These are phyloP conservation scores for Formica exsecta DNA, from an alignment of 1,140 invertebrate species.

Conservation along the genomic window DNA sequence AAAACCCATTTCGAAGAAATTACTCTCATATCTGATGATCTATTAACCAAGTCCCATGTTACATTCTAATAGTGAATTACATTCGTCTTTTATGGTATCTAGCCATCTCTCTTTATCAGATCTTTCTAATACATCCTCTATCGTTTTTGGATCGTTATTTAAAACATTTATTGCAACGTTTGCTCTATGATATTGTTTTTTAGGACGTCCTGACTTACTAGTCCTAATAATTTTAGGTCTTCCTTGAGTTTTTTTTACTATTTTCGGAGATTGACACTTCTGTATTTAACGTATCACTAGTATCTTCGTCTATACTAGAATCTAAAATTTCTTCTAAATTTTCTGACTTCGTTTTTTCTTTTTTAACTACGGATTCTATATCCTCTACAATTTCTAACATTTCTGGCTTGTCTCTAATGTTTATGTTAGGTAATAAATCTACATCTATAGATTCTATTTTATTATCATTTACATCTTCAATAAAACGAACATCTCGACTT, in stretches of 20 bases:
- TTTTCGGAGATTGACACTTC: not conserved
- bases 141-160: slow-evolving; percentile 35
- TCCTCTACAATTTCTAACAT: not conserved
- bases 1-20: slow-evolving; percentile 81
- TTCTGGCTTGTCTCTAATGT: not conserved
- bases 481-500: slow-evolving; percentile 15
- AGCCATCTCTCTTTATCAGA: slow-evolving; percentile 61
- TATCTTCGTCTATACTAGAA: not conserved
- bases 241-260: not conserved
- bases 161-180: not conserved
- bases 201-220: not conserved
- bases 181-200: not conserved
- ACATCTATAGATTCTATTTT: not conserved
- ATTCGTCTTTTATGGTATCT: slow-evolving; percentile 70
- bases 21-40: slow-evolving; percentile 62
- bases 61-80: slow-evolving; percentile 66
- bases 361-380: not conserved
- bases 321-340: not conserved
- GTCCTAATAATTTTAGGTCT: slow-evolving; percentile 10
- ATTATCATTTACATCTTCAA: not conserved
- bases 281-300: too few species aligned
- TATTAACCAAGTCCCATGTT: slow-evolving; percentile 64
- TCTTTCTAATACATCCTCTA: slow-evolving; percentile 54
- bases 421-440: not conserved
- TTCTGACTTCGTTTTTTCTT: not conserved